Conservation (phyloP, 2,113 vertebrate species). For the Orthochromis malagaraziensis region DNA sequence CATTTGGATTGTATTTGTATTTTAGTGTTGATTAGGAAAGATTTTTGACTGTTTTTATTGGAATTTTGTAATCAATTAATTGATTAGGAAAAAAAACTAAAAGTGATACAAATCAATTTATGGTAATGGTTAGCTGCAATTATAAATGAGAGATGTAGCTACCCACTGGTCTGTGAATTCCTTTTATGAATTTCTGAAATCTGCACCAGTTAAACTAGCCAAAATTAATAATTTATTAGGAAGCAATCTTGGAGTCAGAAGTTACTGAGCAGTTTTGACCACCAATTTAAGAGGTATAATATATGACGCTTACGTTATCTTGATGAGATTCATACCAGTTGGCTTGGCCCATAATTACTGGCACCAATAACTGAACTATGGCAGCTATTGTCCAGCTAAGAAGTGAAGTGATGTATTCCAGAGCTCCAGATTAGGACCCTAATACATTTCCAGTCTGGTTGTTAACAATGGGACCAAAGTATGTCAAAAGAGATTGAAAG, state of each 20-base stretch:
- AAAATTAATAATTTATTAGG: not conserved
- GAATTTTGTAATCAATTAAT: not conserved
- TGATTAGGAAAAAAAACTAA: not conserved
- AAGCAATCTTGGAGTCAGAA: not conserved
- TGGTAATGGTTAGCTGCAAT: not conserved
- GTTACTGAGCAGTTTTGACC: not conserved
- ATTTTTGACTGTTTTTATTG: not conserved
- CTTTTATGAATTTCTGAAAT: not conserved
- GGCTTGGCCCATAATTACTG: not conserved
- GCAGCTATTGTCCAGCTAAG: not conserved
- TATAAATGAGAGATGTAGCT: not conserved
- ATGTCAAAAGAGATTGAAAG: constrained; percentile 35
- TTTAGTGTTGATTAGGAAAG: not conserved
- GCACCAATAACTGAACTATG: not conserved
- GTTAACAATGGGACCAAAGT: constrained; percentile 31
- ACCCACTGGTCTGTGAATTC: not conserved
- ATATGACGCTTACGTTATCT: not conserved
- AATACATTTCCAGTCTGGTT: constrained; percentile 25
- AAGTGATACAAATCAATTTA: not conserved
- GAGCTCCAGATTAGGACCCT: constrained; percentile 24
- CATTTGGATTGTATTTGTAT: not conserved
- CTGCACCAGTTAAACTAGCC: not conserved
- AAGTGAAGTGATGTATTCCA: constrained; percentile 23
- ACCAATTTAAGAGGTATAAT: not conserved
- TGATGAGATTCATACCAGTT: not conserved